These are phyloP conservation scores for Triplophysa tibetana DNA, from an alignment of 2,113 vertebrate genomes.

Conservation along the genomic window DNA sequence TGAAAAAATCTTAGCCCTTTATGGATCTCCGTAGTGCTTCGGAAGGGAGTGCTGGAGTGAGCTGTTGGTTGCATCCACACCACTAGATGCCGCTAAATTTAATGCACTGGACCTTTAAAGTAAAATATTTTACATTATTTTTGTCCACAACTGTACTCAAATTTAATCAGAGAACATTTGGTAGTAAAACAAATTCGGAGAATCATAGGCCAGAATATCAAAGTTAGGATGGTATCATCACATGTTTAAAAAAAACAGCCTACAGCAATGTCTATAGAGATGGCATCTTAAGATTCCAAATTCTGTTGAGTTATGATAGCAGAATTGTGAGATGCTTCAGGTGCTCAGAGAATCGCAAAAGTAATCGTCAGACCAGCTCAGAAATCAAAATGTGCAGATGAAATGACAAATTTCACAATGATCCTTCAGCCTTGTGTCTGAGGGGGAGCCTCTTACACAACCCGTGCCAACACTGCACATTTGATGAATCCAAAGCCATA, in stretches of 20 bases:
- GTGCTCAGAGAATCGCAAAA: slow-evolving; percentile 29
- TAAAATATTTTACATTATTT: too few relatives aligned
- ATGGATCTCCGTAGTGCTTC: too few relatives aligned
- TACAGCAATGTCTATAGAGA: slow-evolving; percentile 16
- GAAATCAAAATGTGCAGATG: slow-evolving; percentile 43
- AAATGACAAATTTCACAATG: slow-evolving; percentile 45
- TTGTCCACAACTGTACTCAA: not conserved
- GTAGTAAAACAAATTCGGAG: not conserved
- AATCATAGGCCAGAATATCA: slow-evolving; percentile 31
- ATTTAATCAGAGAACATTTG: slow-evolving; percentile 1
- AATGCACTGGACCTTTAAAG: too few relatives aligned
- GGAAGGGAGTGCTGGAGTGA: too few relatives aligned
- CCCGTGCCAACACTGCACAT: slow-evolving; percentile 31
- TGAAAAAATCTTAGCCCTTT: too few relatives aligned
- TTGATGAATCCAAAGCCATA: slow-evolving; percentile 44
- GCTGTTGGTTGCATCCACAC: too few relatives aligned
- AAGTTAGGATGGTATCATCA: slow-evolving; percentile 24
- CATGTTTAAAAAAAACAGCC: slow-evolving; percentile 8
- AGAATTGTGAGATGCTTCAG: slow-evolving; percentile 34
- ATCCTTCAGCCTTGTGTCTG: slow-evolving; percentile 28
- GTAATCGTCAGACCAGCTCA: slow-evolving; percentile 21
- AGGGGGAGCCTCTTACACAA: slow-evolving; percentile 33
- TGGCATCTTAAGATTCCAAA: slow-evolving; percentile 35
- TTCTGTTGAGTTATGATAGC: slow-evolving; percentile 33
- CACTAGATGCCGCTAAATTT: too few relatives aligned